phyloP scores from a whole-genome alignment of 2,888 invertebrate species.

The Slavum lentiscoides region DNA sequence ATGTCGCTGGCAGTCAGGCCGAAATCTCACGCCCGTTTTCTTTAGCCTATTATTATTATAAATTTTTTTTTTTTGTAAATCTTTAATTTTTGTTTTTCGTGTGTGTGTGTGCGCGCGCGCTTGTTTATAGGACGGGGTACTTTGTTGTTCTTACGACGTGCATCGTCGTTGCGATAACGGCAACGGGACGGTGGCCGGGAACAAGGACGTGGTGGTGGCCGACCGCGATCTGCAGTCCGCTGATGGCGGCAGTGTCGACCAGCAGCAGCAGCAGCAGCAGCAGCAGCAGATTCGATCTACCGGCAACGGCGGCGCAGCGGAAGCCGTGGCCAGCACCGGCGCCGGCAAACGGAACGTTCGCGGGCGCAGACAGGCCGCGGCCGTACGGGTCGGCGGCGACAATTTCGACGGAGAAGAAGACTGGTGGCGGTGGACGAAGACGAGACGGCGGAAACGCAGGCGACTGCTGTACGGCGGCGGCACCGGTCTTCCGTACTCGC shows the following conservation, averaged over 20 bases:
- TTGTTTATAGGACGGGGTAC: slow-evolving; percentile 38
- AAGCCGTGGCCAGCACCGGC: background rate
- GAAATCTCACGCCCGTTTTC: too few relatives aligned
- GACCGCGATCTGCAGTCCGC: slow-evolving; percentile 8
- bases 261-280: too few relatives aligned
- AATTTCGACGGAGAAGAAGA: slow-evolving; percentile 24
- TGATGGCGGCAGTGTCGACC: background rate
- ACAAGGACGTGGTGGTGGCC: background rate
- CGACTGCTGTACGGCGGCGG: background rate
- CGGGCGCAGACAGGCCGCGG: too few relatives aligned
- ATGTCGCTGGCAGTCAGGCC: too few relatives aligned
- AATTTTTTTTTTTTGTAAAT: too few relatives aligned
- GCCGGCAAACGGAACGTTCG: background rate
- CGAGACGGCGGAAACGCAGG: slow-evolving; percentile 31
- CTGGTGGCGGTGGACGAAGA: slow-evolving; percentile 49
- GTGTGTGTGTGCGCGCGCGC: background rate
- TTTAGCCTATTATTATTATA: too few relatives aligned
- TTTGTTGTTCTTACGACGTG: slow-evolving; percentile 42
- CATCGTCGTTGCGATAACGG: slow-evolving; percentile 32
- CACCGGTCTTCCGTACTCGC: background rate
- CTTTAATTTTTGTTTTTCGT: background rate
- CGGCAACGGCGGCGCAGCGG: too few relatives aligned
- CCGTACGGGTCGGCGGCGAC: background rate
- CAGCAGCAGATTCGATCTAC: too few relatives aligned
- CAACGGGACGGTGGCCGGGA: background rate